Percentiles rank a stretch among this genome's conserved stretches.
Conservation (phyloP, 2,797 vertebrate species). For the Xerus rutilus region DNA sequence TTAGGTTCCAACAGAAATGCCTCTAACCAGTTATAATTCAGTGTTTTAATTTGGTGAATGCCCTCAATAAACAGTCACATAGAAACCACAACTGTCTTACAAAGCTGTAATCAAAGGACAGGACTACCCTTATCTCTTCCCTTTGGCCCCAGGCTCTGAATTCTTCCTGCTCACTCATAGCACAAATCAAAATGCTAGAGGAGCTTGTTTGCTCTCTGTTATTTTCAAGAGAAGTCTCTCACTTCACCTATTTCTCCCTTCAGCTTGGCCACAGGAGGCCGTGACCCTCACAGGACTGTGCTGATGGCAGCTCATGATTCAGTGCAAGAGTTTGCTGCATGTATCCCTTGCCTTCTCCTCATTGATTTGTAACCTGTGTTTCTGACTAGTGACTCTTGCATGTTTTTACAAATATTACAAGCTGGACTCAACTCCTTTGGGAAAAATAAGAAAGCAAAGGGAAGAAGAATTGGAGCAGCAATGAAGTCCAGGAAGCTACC, state of each 20-base stretch:
- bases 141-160: not conserved
- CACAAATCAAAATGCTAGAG: not conserved
- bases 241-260: not conserved
- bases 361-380: not conserved
- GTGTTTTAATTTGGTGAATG: not conserved
- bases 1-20: not conserved
- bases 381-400: not conserved
- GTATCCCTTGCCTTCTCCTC: not conserved
- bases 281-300: rapidly evolving
- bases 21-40: not conserved
- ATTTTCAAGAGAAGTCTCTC: not conserved
- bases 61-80: not conserved
- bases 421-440: not conserved
- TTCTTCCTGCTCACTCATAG: not conserved
- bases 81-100: not conserved
- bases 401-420: not conserved
- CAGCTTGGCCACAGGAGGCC: not conserved
- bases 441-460: not conserved
- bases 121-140: not conserved
- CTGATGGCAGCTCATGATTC: not conserved
- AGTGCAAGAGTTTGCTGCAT: not conserved
- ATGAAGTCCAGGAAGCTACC: not conserved
- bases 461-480: not conserved
- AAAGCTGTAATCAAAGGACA: not conserved
- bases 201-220: not conserved